These are phyloP conservation scores for Procambarus virginalis DNA, from an alignment of 1,140 invertebrate species.

Conservation along the genomic window DNA sequence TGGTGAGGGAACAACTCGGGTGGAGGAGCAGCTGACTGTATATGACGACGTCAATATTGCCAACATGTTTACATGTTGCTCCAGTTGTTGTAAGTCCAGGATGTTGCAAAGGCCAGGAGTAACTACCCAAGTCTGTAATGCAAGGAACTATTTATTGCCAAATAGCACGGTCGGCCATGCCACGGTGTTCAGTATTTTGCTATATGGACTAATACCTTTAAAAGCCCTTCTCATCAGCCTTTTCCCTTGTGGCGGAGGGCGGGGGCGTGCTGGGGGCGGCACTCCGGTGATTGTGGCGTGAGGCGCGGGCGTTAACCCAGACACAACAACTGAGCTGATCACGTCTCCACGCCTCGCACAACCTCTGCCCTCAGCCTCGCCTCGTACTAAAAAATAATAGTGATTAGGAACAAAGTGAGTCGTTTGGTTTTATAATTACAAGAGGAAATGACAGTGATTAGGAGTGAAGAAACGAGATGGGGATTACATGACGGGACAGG, in stretches of 20 bases:
- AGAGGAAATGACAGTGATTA: conserved; percentile 31
- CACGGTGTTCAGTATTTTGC: not conserved
- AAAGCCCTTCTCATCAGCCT: not conserved
- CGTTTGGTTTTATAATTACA: conserved; percentile 7
- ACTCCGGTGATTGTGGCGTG: not conserved
- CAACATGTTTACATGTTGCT: no score
- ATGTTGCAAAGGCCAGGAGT: no score
- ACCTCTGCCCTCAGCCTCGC: not conserved
- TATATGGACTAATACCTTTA: not conserved
- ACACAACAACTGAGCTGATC: no score
- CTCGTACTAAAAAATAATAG: conserved; percentile 1
- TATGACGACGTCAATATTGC: no score
- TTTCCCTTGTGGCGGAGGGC: not conserved
- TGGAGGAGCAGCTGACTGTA: no score
- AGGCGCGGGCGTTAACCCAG: not conserved
- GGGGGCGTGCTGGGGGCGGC: not conserved
- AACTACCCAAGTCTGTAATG: no score
- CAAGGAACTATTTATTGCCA: no score
- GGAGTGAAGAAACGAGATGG: conserved; percentile 1
- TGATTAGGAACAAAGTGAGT: conserved; percentile 24
- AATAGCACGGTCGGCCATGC: no score
- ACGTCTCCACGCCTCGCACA: no score
- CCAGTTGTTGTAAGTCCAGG: no score
- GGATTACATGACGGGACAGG: conserved; percentile 2
- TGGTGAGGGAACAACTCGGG: no score